Conservation (phyloP, 2,888 invertebrate genomes). For the Exocentrus adspersus region DNA sequence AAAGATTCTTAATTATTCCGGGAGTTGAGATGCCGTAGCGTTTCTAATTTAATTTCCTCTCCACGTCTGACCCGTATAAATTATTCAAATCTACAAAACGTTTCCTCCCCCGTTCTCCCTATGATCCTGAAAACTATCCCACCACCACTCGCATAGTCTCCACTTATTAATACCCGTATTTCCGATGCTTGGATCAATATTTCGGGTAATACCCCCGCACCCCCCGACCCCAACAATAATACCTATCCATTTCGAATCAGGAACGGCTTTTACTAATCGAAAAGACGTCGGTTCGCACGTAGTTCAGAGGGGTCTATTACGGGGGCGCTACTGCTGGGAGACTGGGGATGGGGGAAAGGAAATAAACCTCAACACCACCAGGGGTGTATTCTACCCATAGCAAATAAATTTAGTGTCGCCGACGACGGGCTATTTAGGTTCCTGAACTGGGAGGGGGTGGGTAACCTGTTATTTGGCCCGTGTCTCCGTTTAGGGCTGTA, state of each 20-base stretch:
- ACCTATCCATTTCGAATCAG: constrained; percentile 5
- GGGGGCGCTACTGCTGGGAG: not conserved
- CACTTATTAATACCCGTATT: too few relatives aligned
- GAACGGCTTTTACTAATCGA: not conserved
- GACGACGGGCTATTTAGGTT: not conserved
- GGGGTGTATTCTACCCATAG: not conserved
- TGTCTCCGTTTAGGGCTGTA: not conserved
- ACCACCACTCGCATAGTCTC: too few relatives aligned
- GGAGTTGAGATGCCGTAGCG: too few relatives aligned
- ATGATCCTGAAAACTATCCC: too few relatives aligned
- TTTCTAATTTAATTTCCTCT: too few relatives aligned
- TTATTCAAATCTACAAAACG: too few relatives aligned
- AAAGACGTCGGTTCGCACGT: constrained; percentile 16
- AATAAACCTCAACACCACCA: not conserved
- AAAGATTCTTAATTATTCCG: too few relatives aligned
- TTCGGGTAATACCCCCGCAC: too few relatives aligned
- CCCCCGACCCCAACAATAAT: too few relatives aligned
- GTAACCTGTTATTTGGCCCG: not conserved
- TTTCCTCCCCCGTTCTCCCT: too few relatives aligned
- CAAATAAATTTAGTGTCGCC: not conserved
- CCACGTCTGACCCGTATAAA: too few relatives aligned
- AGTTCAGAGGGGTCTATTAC: constrained; percentile 6
- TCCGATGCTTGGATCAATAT: too few relatives aligned
- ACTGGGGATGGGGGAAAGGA: not conserved
- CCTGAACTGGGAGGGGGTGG: not conserved